Evolutionary conservation across 2,888 invertebrate genomes (phyloP).

Genomic region (Lasioglossum calceatum): DNA sequence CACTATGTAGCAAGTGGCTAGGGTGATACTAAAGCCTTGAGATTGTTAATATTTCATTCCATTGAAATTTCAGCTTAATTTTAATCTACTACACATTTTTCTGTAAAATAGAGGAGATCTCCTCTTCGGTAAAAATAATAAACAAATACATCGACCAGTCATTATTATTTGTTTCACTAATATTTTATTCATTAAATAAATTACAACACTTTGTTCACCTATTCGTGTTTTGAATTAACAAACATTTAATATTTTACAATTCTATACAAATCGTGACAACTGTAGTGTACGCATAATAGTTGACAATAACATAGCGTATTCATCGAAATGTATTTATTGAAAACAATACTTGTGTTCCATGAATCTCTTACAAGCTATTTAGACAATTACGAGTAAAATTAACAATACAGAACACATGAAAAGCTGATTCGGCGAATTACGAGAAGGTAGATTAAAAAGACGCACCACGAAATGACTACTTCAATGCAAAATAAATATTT

Average conservation of each 20-base stretch:
- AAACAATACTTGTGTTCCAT: constrained; percentile 3
- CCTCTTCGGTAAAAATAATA: constrained; percentile 7
- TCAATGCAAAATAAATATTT: too few species aligned
- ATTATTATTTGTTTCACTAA: constrained; percentile 13
- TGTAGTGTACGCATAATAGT: neutral
- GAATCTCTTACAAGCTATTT: constrained; percentile 5
- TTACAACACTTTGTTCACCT: constrained; percentile 6
- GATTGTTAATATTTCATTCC: constrained; percentile 38
- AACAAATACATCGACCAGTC: neutral
- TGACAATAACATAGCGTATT: neutral
- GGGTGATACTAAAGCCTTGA: constrained; percentile 45
- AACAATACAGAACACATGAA: neutral
- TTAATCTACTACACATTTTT: neutral
- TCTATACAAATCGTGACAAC: constrained; percentile 3
- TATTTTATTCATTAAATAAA: constrained; percentile 2
- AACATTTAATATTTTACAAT: neutral
- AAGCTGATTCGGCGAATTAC: neutral
- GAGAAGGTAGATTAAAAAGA: constrained; percentile 15
- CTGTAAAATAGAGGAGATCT: neutral
- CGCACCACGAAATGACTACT: constrained; percentile 1
- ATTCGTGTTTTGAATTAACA: neutral
- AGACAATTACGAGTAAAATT: neutral
- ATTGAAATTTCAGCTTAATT: constrained; percentile 12
- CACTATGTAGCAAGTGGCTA: constrained; percentile 20
- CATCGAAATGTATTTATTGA: neutral